Conservation (phyloP, 1,140 invertebrate species). For the Anadara kagoshimensis region DNA sequence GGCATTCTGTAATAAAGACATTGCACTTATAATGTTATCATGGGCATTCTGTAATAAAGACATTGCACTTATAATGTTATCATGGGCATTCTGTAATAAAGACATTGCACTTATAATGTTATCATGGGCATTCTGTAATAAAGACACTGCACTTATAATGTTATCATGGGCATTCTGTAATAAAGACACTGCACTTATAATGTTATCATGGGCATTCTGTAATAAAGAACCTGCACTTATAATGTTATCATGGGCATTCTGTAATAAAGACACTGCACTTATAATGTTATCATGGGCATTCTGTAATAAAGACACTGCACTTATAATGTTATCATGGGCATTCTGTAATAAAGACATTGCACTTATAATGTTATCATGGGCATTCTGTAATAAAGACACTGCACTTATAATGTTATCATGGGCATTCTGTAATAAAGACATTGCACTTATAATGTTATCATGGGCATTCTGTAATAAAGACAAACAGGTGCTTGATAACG, state of each 20-base stretch:
- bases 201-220: slow-evolving; percentile 69
- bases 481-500: too few species aligned
- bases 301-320: slow-evolving; percentile 69
- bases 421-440: slow-evolving; percentile 70
- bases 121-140: slow-evolving; percentile 70
- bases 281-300: slow-evolving; percentile 68
- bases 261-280: slow-evolving; percentile 65
- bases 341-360: slow-evolving; percentile 70
- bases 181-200: slow-evolving; percentile 67
- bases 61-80: slow-evolving; percentile 67
- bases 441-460: slow-evolving; percentile 66
- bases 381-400: slow-evolving; percentile 69
- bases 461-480: slow-evolving; percentile 60
- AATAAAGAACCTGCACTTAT: slow-evolving; percentile 63
- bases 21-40: slow-evolving; percentile 66
- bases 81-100: slow-evolving; percentile 70
- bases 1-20: slow-evolving; percentile 70
- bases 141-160: slow-evolving; percentile 65
- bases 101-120: slow-evolving; percentile 67
- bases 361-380: slow-evolving; percentile 67
- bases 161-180: slow-evolving; percentile 70
- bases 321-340: slow-evolving; percentile 68
- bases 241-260: slow-evolving; percentile 69
- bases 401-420: slow-evolving; percentile 68
- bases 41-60: slow-evolving; percentile 71